Evolutionary conservation across 2,113 vertebrate species (phyloP).

Genomic region (Atractosteus spatula): DNA sequence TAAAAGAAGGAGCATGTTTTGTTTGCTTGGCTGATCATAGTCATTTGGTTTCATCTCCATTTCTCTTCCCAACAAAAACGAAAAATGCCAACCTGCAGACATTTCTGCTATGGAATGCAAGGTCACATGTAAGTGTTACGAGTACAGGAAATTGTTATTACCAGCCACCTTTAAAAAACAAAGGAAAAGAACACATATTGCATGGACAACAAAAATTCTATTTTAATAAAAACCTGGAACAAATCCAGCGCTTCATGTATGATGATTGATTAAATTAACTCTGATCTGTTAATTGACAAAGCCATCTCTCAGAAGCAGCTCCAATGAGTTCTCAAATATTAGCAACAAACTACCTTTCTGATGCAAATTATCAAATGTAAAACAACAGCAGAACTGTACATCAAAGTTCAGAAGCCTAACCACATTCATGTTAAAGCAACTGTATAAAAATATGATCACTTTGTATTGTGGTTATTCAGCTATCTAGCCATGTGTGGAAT

Average conservation of each 20-base stretch:
- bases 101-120: no score
- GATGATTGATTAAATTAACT: conserved; percentile 67
- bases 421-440: neutral
- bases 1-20: no score
- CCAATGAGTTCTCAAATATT: neutral
- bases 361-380: neutral
- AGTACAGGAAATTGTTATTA: neutral
- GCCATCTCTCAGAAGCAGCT: conserved; percentile 31
- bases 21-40: no score
- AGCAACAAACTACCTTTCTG: conserved; percentile 6
- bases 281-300: conserved; percentile 56
- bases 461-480: neutral
- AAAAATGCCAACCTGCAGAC: no score
- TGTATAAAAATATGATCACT: neutral
- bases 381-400: conserved; percentile 6
- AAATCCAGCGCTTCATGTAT: conserved; percentile 44
- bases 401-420: neutral
- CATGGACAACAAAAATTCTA: conserved; percentile 42
- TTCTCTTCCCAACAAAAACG: no score
- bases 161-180: conserved; percentile 36
- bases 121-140: neutral
- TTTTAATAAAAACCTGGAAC: conserved; percentile 40
- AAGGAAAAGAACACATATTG: conserved; percentile 23
- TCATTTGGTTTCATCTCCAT: no score
- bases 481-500: neutral